Evolutionary conservation across 2,888 invertebrate genomes (phyloP), one percentile per base, ranked within the genome.

Genomic region (Diplazon laetatorius): DNA sequence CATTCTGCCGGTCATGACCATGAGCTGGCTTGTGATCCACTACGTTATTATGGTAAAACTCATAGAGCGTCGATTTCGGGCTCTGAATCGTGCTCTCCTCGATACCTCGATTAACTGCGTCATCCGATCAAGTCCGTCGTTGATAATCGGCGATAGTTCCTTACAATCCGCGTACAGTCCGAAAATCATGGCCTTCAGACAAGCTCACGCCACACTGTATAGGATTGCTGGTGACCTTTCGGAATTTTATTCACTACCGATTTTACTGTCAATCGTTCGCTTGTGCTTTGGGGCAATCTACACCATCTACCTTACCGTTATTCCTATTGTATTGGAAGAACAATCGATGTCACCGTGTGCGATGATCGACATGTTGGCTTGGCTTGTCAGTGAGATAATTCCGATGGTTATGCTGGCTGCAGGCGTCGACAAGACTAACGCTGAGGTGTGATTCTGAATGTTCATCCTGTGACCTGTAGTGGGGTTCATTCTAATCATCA

Each of bases 191-290:
- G 37, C 22, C 1, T 30, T 80, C n/a, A 71, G 73, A 35, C 66
- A 55, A 14, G 39, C 42, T 12, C 73, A 81, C 60, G 39, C 57
- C n/a, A 42, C 14, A 42, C 44, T 81, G 1, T 70, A 60, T 14
- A 55, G 65, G 9, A 55, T 74, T 1, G 37, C 73, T 4, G 37
- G 18, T 1, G 62, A 71, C 2, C 18, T 78, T 14, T 48, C 80
- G 9, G 63, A 76, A n/a, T 76, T 76, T 74, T 81, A 74, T 59
- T 76, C 78, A 8, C 20, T 78, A 25, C 68, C 78, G 12, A 63
- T 71, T 0, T 48, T 78, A 1, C 12, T 76, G 12, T 22, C 65
- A 1, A 62, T 74, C 8, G 48, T 44, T 0, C 16, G 35, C 4
- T n/a, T 0, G 25, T 59, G 50, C 20, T 78, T 9, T 18, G 62